Base-by-base conservation (phyloP, 2,113 vertebrate genomes). In the Typhlomys cinereus region DNA sequence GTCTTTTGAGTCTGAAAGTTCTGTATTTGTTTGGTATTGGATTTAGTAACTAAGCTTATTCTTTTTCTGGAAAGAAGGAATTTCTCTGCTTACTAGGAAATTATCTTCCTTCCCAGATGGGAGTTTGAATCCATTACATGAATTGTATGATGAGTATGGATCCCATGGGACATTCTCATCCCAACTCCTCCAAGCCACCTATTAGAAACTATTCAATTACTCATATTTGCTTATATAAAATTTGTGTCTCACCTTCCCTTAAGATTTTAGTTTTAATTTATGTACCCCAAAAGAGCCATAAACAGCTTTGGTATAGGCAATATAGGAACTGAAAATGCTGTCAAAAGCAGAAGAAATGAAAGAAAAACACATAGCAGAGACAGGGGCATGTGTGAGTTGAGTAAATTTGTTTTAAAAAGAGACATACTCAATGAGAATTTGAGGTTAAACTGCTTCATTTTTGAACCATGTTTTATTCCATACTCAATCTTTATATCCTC, bases 331-430 rank as follows among this genome's bases (percentile, higher is more conserved):
- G 48, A 86, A 81, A 83, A n/a, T 67, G 36, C 11, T 21, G 4
- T 7, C n/a, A 61, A 61, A 71, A 15, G 36, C 4, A 9, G 13
- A 6, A 67, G 41, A 44, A 61, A 12, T 59, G 6, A 59, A 27
- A 61, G 7, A 64, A 10, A 23, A 3, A 59, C 2, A 12, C 44
- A n/a, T n/a, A n/a, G n/a, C n/a, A 61, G 4, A 61, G 21, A 13
- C 36, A 17, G 8, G n/a, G 59, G 10, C 31, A 15, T 10, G 2
- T 17, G 29, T 46, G 2, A 1, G 4, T 31, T 7, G 83, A 73
- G 78, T 57, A 80, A 74, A 75, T 90, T 61, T 88, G 3, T 75
- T 94, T 94, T 62, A 62, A 89, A 93, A 91, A 67, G 88, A 81
- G 17, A 5, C 64, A 17, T 75, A 75, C 36, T 94, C 48, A 44